Evolutionary conservation across 2,113 vertebrate genomes (phyloP), one percentile per base, ranked within the genome.

Genomic region (Nothocercus nigrocapillus): DNA sequence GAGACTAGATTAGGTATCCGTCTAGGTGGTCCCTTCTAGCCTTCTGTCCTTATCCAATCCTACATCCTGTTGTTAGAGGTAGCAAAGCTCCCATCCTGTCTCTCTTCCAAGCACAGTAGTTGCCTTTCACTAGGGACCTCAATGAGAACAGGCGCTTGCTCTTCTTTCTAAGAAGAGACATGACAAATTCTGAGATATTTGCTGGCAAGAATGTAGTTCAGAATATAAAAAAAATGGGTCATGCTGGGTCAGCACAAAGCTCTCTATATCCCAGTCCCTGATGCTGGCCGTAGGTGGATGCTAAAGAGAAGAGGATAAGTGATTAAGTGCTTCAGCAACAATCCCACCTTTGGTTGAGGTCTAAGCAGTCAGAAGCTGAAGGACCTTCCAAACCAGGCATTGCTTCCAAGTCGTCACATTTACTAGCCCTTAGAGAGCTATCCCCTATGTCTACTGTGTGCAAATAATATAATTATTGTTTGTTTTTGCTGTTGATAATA

Each of bases 321-420:
- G 42, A 9, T 34, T 28, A 62, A 69, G 6, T 74, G 0, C 4
- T 54, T 70, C 24, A 62, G 28, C 36, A 79, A n/a, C 28, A n/a
- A 9, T 72, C 32, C 32, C 20, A 87, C n/a, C 13, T 77, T 59
- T 34, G 38, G 21, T n/a, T 68, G 2, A 72, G 7, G 53, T 73
- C 84, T 69, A 13, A 88, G 59, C 85, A 82, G 32, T 28, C 19
- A 20, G 72, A 85, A 88, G 36, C 54, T 74, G 90, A 85, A 44
- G 63, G n/a, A 44, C 53, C 34, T 53, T 18, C 49, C 74, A 16
- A 61, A 63, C n/a, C 40, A 56, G 63, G 87, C 20, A 24, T 30
- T 78, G 51, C 40, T 81, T 81, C 77, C 47, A 68, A 20, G 28
- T 11, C 74, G 40, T 53, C 4, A 0, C n/a, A 11, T 3, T 79